phyloP scores from a whole-genome alignment of 2,113 vertebrate species.

The Elephantulus edwardii region DNA sequence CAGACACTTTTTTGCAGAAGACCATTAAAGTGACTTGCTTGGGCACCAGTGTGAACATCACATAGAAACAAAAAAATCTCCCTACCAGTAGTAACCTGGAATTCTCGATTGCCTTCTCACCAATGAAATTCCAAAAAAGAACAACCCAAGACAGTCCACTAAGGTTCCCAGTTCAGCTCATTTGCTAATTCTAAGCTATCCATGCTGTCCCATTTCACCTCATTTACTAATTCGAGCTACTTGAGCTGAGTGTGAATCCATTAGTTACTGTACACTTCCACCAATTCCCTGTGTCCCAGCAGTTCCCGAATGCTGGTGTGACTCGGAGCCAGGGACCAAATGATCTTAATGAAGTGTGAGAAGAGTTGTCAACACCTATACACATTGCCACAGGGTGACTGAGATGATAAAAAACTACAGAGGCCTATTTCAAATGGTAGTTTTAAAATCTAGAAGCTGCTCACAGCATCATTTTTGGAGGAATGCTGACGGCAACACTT shows the following conservation, averaged over 20 bases:
- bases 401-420: neutral
- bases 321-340: neutral
- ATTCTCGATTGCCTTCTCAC: neutral
- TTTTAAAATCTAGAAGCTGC: conserved; percentile 37
- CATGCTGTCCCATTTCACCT: neutral
- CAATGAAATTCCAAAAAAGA: neutral
- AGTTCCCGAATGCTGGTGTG: neutral
- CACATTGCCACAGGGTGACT: neutral
- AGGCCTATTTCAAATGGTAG: neutral
- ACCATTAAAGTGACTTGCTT: neutral
- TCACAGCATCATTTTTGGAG: neutral
- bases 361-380: neutral
- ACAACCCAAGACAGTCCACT: neutral
- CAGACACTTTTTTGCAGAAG: neutral
- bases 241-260: neutral
- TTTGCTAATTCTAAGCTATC: neutral
- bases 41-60: neutral
- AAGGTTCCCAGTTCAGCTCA: neutral
- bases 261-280: neutral
- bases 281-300: neutral
- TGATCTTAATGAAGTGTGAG: neutral
- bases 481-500: neutral
- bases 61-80: neutral
- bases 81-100: neutral
- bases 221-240: neutral